These are phyloP conservation scores for Kryptolebias ocellatus DNA, from an alignment of 2,797 vertebrate species.

Conservation along the genomic window DNA sequence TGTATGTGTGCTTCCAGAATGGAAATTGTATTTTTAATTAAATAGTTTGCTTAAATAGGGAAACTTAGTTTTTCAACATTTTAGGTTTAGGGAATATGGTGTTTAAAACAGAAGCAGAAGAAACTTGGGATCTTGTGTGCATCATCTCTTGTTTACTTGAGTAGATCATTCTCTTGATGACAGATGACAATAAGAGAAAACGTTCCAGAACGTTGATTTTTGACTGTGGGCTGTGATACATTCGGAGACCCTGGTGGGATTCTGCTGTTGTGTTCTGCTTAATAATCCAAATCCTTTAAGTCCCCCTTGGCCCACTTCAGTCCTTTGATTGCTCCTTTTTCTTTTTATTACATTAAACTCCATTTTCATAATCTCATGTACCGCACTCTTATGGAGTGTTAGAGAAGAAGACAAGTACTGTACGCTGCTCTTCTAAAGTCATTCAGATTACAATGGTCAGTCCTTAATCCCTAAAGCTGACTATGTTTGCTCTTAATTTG, in stretches of 20 bases:
- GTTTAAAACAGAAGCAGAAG: conserved; percentile 18
- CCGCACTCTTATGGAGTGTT: conserved; percentile 41
- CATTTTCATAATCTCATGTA: conserved; percentile 76
- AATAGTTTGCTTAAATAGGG: conserved; percentile 26
- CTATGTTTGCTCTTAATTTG: conserved; percentile 43
- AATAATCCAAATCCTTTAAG: conserved; percentile 82
- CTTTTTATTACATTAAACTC: conserved; percentile 71
- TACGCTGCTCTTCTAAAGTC: conserved; percentile 51
- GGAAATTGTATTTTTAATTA: conserved; percentile 21
- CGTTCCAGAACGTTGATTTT: conserved; percentile 73
- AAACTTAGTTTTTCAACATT: conserved; percentile 17
- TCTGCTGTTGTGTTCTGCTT: conserved; percentile 78
- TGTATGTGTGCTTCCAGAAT: conserved; percentile 24
- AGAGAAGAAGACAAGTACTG: conserved; percentile 44
- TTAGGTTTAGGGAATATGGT: conserved; percentile 35
- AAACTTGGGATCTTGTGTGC: conserved; percentile 53
- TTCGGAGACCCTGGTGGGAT: conserved; percentile 59
- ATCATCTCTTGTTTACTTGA: conserved; percentile 62
- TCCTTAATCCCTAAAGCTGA: conserved; percentile 65
- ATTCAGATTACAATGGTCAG: conserved; percentile 67
- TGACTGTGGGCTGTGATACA: conserved; percentile 64
- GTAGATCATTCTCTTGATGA: conserved; percentile 63
- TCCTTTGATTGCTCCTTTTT: conserved; percentile 79
- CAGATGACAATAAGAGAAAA: conserved; percentile 72
- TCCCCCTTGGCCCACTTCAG: conserved; percentile 75